A percentile compares a stretch with the other conserved stretches of the same genome.
These are phyloP conservation scores for Drosophila sp. DNA, from an alignment of 1,140 invertebrate genomes.

Conservation along the genomic window DNA sequence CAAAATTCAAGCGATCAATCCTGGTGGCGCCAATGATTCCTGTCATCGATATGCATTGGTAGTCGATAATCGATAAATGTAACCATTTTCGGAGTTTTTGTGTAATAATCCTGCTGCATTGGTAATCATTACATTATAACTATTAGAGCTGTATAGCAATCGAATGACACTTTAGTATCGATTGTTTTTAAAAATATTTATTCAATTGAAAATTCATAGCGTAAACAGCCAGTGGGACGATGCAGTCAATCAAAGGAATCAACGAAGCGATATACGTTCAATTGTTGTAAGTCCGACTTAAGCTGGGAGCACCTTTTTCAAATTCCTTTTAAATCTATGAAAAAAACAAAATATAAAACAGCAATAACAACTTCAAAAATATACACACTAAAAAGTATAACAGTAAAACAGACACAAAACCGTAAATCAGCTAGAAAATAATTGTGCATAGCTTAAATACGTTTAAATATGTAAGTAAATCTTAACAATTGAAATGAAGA, in stretches of 20 bases:
- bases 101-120: slow-evolving; percentile 20
- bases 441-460: slow-evolving; percentile 76
- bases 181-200: slow-evolving; percentile 53
- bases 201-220: slow-evolving; percentile 55
- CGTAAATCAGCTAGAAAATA: slow-evolving; percentile 46
- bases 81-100: slow-evolving; percentile 42
- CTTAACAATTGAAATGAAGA: slow-evolving; percentile 79
- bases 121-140: slow-evolving; percentile 32
- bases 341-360: slow-evolving; percentile 1
- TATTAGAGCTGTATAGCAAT: slow-evolving; percentile 29
- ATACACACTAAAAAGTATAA: slow-evolving; percentile 23
- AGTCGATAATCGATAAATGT: slow-evolving; percentile 20
- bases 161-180: slow-evolving; percentile 18
- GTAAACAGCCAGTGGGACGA: slow-evolving; percentile 24
- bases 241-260: slow-evolving; percentile 28
- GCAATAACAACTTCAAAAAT: slow-evolving; percentile 6
- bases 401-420: slow-evolving; percentile 30
- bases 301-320: slow-evolving; percentile 28
- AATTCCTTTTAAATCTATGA: slow-evolving; percentile 29
- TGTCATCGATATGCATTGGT: slow-evolving; percentile 21
- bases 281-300: slow-evolving; percentile 39
- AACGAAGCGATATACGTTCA: slow-evolving; percentile 25
- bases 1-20: slow-evolving; percentile 66
- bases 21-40: slow-evolving; percentile 73
- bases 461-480: slow-evolving; percentile 76